phyloP scores from a whole-genome alignment of 2,113 vertebrate species.

The Actenoides lindsayi region DNA sequence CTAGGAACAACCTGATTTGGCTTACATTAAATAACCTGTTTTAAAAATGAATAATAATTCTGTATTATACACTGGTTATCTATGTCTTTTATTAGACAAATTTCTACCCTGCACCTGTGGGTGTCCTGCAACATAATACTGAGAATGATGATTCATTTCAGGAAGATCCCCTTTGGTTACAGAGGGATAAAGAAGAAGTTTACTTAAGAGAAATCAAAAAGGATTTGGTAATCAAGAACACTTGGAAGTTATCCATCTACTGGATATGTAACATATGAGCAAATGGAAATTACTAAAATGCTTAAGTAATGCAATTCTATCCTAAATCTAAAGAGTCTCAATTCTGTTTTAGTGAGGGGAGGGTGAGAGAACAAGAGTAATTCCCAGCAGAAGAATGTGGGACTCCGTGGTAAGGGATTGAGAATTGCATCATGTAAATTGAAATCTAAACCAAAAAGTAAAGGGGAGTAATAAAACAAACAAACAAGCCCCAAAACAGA shows the following conservation, averaged over 20 bases:
- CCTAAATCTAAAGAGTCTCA: conserved; percentile 33
- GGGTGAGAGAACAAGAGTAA: background rate
- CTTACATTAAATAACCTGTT: background rate
- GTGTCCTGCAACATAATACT: background rate
- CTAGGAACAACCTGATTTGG: background rate
- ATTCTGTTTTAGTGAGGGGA: background rate
- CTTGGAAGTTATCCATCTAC: conserved; percentile 51
- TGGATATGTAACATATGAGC: conserved; percentile 40
- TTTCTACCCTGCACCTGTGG: background rate
- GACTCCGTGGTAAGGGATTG: background rate
- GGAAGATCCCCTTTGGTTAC: conserved; percentile 5
- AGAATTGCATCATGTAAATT: conserved; percentile 13
- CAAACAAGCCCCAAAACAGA: background rate
- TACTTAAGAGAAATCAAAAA: conserved; percentile 57
- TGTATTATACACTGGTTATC: background rate
- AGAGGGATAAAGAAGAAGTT: conserved; percentile 27
- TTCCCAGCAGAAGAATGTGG: background rate
- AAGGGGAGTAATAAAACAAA: conserved; percentile 36
- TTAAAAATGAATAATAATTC: background rate
- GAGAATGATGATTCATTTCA: conserved; percentile 1
- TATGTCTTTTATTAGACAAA: background rate
- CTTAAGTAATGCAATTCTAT: conserved; percentile 54
- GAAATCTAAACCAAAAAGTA: conserved; percentile 52
- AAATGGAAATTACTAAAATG: conserved; percentile 41
- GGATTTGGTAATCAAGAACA: conserved; percentile 60